These are phyloP conservation scores for Caenorhabditis doughertyi DNA, from an alignment of 2,888 invertebrate species.

Conservation along the genomic window DNA sequence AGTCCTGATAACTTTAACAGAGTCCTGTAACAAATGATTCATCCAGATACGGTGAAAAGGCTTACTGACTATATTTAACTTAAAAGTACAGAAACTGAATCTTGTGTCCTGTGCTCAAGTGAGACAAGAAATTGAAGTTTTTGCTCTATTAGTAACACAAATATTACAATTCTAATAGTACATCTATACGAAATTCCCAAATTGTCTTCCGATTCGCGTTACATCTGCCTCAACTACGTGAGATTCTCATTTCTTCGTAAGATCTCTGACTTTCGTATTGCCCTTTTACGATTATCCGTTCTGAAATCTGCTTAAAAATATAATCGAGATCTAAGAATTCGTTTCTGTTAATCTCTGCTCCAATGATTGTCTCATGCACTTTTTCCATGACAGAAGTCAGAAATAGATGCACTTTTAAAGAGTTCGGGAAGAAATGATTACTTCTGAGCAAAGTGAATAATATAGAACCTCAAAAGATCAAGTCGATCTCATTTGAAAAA, in stretches of 20 bases:
- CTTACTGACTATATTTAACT: too few relatives aligned
- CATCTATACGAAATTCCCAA: background rate
- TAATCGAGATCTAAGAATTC: background rate
- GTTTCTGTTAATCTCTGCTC: background rate
- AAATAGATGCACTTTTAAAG: background rate
- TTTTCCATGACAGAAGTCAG: background rate
- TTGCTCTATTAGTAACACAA: background rate
- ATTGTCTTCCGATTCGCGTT: background rate
- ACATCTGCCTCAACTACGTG: background rate
- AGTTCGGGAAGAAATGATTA: background rate
- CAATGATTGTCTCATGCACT: background rate
- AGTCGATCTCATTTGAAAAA: too few relatives aligned
- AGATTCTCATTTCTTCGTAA: background rate
- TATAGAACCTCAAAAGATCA: too few relatives aligned
- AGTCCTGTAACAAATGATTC: too few relatives aligned
- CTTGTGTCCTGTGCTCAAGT: too few relatives aligned
- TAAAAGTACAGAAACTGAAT: too few relatives aligned
- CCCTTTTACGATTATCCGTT: conserved; percentile 7
- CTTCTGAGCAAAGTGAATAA: too few relatives aligned
- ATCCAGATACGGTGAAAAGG: too few relatives aligned
- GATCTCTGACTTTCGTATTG: conserved; percentile 3
- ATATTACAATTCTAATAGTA: background rate
- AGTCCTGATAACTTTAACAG: too few relatives aligned
- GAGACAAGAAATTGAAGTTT: background rate
- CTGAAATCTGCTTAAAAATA: background rate